Evolutionary conservation across 2,888 invertebrate genomes (phyloP), one percentile per base, ranked within the genome.

Genomic region (Corbicula japonica): DNA sequence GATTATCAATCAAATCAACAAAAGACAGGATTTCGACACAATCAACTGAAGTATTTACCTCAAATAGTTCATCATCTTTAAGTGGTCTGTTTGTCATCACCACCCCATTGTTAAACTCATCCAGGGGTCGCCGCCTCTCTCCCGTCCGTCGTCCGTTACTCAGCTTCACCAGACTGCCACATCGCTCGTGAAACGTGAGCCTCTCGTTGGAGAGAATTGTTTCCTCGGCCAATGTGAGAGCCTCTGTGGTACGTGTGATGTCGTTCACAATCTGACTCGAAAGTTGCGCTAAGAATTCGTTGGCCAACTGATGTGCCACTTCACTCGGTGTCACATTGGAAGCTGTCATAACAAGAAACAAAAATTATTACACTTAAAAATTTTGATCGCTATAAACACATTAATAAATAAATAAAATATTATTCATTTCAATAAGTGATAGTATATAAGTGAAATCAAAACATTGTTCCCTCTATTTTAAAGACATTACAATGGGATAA

Each of bases 121-220:
- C 93, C 50, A 92, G 76, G 0, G 93, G 92, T 34, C 92, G 85
- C 21, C 90, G 83, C 18, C 93, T 82, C 71, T 93, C 93, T 4
- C 91, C 93, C 15, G 92, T 91, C 32, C 91, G 76, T 18, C 91
- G 79, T 35, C 86, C 88, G 75, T 90, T 91, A 72, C 88, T 91
- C 32, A 93, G 94, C 92, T 97, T 97, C 0, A 98, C 97, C 78
- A 98, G 94, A 18, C 96, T 96, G 0, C 98, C 98, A 92, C 97
- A 97, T 8, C 97, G 95, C 61, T 97, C 96, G 93, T 98, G 98
- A 52, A 71, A 76, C 18, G 68, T 71, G 94, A 98, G 93, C 21
- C 86, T 73, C 56, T 92, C 91, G 66, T 88, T 89, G 35, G 91
- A 86, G 26, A 83, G 81, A 30, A 80, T 58, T 1, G 80, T 65